Base-by-base conservation (phyloP, 2,797 vertebrate genomes). In the Brachymystax lenok region DNA sequence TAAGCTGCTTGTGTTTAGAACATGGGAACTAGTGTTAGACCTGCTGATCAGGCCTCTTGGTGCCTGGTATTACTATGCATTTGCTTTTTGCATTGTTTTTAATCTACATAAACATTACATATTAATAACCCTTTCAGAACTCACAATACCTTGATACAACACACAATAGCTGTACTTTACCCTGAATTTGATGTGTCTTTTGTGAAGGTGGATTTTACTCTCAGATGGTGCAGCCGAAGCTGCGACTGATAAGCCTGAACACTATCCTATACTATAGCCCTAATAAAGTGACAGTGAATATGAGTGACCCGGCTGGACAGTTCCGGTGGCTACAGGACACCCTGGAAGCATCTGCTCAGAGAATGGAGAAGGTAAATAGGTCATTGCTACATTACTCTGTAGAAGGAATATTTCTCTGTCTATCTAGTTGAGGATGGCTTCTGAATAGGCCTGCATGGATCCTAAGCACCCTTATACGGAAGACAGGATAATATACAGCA, bases 201-300 rank as follows among this genome's bases (percentile, higher is more conserved):
- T 46, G 51, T 76, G 12, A 83, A 98, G 98, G 97, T 76, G 40
- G 40, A 46, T 46, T 46, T 46, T 46, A 99, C 87, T 96, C 97
- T 0, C 97, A 98, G 91, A 90, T 94, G 73, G 93, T 95, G 5
- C 88, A 91, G 79, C 86, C 91, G 1, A 91, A 88, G 59, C 88
- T 99, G 61, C 93, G 97, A 69, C 91, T 99, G 86, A 89, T 99
- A 68, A 98, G 97, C 87, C 92, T 99, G 74, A 99, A 99, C 91
- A 99, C 97, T 2, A 96, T 97, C 82, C 94, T 99, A 1, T 99
- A 99, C 91, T 99, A 99, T 54, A 84, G 94, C 68, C 97, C 97
- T 0, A 91, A 99, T 82, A 66, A 87, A 1, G 86, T 88, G 83
- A 97, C 96, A 0, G 28, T 81, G 28, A 97, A 98, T 91, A 86